A percentile compares a stretch with the other conserved stretches of the same genome.
Conservation (phyloP, 2,113 vertebrate species). For the Apodemus speciosus region DNA sequence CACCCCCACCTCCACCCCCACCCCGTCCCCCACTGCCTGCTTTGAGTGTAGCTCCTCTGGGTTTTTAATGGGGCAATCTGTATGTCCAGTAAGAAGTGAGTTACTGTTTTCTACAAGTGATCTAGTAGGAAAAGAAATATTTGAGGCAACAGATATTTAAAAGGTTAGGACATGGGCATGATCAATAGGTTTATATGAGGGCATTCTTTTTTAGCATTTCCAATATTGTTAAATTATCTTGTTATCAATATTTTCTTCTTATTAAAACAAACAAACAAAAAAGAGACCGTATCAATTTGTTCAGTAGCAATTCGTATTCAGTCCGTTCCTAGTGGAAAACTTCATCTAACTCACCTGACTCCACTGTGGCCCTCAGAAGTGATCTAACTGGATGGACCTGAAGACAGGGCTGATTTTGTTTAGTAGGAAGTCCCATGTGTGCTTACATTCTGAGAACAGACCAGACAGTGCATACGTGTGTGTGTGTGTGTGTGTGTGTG, state of each 20-base stretch:
- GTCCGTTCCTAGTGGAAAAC: background rate
- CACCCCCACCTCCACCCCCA: too few species aligned
- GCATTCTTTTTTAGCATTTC: constrained; percentile 2
- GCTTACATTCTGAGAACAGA: background rate
- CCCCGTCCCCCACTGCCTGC: background rate
- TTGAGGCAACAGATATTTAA: constrained; percentile 7
- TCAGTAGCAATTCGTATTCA: constrained; percentile 23
- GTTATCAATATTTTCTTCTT: background rate
- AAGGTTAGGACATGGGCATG: background rate
- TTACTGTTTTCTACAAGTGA: background rate
- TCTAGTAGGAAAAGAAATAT: background rate
- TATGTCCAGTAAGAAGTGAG: background rate
- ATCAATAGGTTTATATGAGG: constrained; percentile 3
- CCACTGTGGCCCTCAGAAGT: background rate
- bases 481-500: background rate
- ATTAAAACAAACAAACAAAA: constrained; percentile 25
- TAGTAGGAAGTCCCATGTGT: background rate
- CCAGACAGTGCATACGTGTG: background rate
- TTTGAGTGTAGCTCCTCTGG: background rate
- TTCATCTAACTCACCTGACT: background rate
- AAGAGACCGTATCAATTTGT: background rate
- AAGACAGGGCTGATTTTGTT: constrained; percentile 35
- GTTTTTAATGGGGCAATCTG: background rate
- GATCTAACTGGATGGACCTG: background rate
- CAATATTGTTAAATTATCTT: background rate